Percentiles rank a stretch among this genome's conserved stretches.
These are phyloP conservation scores for Lepidostoma basale DNA, from an alignment of 1,140 invertebrate genomes.

Conservation along the genomic window DNA sequence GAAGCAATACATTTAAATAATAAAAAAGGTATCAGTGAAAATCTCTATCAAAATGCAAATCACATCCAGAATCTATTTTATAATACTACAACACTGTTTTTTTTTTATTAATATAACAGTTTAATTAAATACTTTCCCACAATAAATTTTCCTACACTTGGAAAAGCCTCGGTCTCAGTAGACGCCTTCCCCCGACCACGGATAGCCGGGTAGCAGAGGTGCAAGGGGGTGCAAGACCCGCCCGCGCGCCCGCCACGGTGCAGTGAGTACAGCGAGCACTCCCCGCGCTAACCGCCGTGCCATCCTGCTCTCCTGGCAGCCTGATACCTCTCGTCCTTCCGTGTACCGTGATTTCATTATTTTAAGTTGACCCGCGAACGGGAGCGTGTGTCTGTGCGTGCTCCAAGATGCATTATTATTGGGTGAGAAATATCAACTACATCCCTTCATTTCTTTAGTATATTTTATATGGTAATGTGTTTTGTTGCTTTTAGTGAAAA, in stretches of 20 bases:
- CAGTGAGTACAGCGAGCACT: constrained; percentile 38
- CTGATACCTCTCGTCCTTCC: constrained; percentile 23
- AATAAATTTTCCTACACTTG: too few species aligned
- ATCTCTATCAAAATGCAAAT: too few species aligned
- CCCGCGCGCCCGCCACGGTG: constrained; percentile 26
- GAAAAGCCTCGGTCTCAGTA: neutral
- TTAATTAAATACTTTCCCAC: too few species aligned
- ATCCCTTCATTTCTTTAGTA: too few species aligned
- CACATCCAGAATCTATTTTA: too few species aligned
- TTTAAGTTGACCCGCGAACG: constrained; percentile 27
- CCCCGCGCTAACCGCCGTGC: constrained; percentile 34
- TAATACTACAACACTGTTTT: too few species aligned
- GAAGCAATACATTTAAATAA: too few species aligned
- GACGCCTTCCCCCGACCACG: neutral
- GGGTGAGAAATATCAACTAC: constrained; percentile 19
- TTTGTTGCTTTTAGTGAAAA: too few species aligned
- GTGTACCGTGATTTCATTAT: constrained; percentile 29
- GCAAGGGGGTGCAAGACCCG: constrained; percentile 31
- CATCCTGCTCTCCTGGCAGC: constrained; percentile 18
- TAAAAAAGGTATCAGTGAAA: too few species aligned
- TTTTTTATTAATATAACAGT: too few species aligned
- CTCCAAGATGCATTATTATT: constrained; percentile 23
- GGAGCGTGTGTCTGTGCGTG: neutral
- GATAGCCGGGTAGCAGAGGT: constrained; percentile 23
- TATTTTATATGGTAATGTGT: too few species aligned